Conservation (phyloP, 2,888 invertebrate species). For the Lepidocyrtoides sp. region DNA sequence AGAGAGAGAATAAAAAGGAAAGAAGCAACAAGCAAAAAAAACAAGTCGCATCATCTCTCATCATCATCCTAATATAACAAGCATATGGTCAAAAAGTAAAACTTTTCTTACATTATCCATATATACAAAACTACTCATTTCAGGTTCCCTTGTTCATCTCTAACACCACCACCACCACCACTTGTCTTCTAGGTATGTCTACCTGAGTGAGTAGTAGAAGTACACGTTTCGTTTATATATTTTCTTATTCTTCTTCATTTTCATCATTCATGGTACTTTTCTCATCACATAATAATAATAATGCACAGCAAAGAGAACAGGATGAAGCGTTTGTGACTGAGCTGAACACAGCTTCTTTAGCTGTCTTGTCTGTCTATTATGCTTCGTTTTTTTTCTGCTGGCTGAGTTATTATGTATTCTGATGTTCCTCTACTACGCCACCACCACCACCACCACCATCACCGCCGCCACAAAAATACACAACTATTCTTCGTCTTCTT, state of each 20-base stretch:
- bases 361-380: constrained; percentile 56
- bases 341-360: constrained; percentile 11
- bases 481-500: constrained; percentile 37
- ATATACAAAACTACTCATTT: background rate
- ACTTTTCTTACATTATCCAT: background rate
- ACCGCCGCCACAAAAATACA: constrained; percentile 52
- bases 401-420: constrained; percentile 57
- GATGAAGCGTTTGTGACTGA: constrained; percentile 55
- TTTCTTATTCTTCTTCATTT: background rate
- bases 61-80: constrained; percentile 20
- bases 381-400: constrained; percentile 17
- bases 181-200: background rate
- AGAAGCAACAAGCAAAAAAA: constrained; percentile 19
- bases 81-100: constrained; percentile 48
- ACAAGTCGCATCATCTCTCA: constrained; percentile 4
- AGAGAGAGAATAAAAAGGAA: constrained; percentile 8
- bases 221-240: constrained; percentile 18
- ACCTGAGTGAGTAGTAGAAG: constrained; percentile 52
- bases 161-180: background rate
- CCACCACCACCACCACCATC: background rate
- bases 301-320: constrained; percentile 31
- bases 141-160: background rate
- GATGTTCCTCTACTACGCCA: constrained; percentile 44
- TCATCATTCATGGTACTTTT: constrained; percentile 49
- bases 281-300: constrained; percentile 44